Conservation (phyloP, 2,113 vertebrate species). For the Tor tambroides region DNA sequence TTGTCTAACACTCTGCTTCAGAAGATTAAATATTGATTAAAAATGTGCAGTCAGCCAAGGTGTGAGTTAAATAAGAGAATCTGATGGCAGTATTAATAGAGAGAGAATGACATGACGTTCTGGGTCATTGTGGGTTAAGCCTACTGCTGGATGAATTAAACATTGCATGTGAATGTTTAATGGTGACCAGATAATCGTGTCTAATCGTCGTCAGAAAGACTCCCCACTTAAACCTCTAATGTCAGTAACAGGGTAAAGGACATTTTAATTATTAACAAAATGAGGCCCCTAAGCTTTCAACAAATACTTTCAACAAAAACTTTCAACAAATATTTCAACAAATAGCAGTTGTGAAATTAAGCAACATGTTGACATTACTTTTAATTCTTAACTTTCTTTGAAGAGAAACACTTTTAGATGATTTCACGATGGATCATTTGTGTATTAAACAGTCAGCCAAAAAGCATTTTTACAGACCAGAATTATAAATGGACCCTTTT, state of each 20-base stretch:
- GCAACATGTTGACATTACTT: background rate
- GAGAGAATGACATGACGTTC: background rate
- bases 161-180: conserved; percentile 49
- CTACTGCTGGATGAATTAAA: conserved; percentile 44
- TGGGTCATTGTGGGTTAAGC: conserved; percentile 31
- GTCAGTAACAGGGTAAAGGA: conserved; percentile 25
- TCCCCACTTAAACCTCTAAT: conserved; percentile 11
- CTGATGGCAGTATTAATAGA: conserved; percentile 4
- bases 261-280: conserved; percentile 16
- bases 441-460: background rate
- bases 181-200: conserved; percentile 47
- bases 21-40: conserved; percentile 14
- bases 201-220: conserved; percentile 32
- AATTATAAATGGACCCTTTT: background rate
- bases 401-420: background rate
- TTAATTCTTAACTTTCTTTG: background rate
- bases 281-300: conserved; percentile 1
- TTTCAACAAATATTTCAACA: conserved; percentile 9
- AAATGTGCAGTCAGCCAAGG: conserved; percentile 1
- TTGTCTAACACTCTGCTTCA: background rate
- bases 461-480: background rate
- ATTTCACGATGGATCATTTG: background rate
- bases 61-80: background rate
- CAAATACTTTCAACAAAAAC: conserved; percentile 10
- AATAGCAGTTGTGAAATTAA: background rate